Conservation (phyloP, 2,113 vertebrate species). For the Xiphias gladius region DNA sequence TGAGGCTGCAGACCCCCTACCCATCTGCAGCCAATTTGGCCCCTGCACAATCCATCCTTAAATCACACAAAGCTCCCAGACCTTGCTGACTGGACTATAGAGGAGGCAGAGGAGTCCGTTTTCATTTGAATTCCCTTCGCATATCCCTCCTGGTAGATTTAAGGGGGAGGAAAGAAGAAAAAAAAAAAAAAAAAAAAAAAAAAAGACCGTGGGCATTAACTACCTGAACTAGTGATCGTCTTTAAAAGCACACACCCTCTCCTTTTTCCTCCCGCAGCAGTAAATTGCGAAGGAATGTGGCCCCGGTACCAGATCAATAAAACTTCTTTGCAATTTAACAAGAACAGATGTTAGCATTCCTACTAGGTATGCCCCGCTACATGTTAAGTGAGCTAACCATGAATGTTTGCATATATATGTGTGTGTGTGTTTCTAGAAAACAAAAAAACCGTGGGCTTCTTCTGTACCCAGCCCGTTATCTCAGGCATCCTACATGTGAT, state of each 20-base stretch:
- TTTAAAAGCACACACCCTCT: slow-evolving; percentile 50
- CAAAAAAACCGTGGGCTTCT: background rate
- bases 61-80: slow-evolving; percentile 69
- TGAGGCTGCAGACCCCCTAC: slow-evolving; percentile 58
- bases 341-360: slow-evolving; percentile 78
- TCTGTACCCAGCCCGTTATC: slow-evolving; percentile 53
- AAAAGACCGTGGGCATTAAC: slow-evolving; percentile 60
- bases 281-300: slow-evolving; percentile 75
- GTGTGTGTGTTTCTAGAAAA: background rate
- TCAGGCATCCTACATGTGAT: slow-evolving; percentile 64
- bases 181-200: too few relatives aligned
- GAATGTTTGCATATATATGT: slow-evolving; percentile 12
- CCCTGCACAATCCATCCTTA: slow-evolving; percentile 66
- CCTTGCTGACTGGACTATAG: slow-evolving; percentile 61
- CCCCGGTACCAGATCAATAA: slow-evolving; percentile 74
- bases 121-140: slow-evolving; percentile 76
- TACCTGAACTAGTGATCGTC: slow-evolving; percentile 70
- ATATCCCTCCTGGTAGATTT: slow-evolving; percentile 60
- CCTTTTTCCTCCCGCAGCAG: slow-evolving; percentile 51
- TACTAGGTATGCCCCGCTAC: slow-evolving; percentile 38
- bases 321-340: slow-evolving; percentile 78
- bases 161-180: slow-evolving; percentile 16
- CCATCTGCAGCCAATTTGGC: slow-evolving; percentile 79
- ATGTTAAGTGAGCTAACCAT: slow-evolving; percentile 57
- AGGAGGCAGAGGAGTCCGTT: slow-evolving; percentile 55